These are phyloP conservation scores for Pseudococcus longispinus DNA, from an alignment of 2,888 invertebrate species.

Conservation along the genomic window DNA sequence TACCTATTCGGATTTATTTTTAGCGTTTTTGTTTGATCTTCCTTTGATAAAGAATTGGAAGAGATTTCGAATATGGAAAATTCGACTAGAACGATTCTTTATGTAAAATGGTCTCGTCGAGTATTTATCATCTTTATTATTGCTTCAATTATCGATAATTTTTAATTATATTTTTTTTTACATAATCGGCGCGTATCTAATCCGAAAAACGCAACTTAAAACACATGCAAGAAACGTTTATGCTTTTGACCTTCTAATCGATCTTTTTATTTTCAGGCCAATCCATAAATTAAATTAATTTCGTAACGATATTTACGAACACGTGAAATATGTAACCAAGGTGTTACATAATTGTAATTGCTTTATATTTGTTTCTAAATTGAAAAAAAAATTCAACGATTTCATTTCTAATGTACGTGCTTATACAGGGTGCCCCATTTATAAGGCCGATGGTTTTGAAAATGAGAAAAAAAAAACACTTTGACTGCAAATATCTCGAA, in stretches of 20 bases:
- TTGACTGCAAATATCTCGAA: too few relatives aligned
- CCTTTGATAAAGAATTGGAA: not conserved
- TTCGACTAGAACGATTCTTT: not conserved
- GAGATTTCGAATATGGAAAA: not conserved
- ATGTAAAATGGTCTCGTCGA: not conserved
- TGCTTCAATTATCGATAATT: not conserved
- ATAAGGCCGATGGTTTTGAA: too few relatives aligned
- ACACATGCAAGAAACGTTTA: slow-evolving; percentile 21
- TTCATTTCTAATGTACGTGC: too few relatives aligned
- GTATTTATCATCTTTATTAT: not conserved
- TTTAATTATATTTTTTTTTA: slow-evolving; percentile 4
- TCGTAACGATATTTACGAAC: slow-evolving; percentile 28
- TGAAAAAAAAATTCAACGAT: not conserved
- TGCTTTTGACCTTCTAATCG: slow-evolving; percentile 39
- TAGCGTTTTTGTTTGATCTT: not conserved
- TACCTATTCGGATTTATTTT: not conserved
- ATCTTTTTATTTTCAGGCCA: slow-evolving; percentile 46
- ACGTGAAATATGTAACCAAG: slow-evolving; percentile 15
- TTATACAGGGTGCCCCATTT: too few relatives aligned
- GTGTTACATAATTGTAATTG: not conserved
- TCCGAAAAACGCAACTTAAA: slow-evolving; percentile 19
- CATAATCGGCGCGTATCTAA: not conserved
- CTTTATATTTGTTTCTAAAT: not conserved
- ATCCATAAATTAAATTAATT: slow-evolving; percentile 47
- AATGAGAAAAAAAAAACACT: too few relatives aligned